Base-by-base conservation (phyloP, 2,113 vertebrate genomes). In the Oncorhynchus gorbuscha region DNA sequence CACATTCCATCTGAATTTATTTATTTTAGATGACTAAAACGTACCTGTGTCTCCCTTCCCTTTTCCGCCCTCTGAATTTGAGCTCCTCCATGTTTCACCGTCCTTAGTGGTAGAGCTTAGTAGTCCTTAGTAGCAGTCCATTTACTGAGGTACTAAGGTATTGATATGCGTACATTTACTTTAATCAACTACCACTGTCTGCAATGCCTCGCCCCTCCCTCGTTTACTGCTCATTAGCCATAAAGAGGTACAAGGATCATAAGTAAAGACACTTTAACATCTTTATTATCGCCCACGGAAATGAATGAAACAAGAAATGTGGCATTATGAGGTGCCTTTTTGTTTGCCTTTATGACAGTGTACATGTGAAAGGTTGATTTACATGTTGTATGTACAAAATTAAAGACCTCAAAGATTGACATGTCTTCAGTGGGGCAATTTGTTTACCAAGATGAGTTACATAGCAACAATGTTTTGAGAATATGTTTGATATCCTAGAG, bases 51-150 rank as follows among this genome's bases (percentile, higher is more conserved):
- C 79, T 69, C 14, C 39, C 45, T 0, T 81, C 75, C 48, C 79
- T 58, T 71, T 81, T 77, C 16, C 67, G 55, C 39, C 66, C 55
- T 35, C 79, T 69, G 12, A 51, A 49, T 70, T 77, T 81, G 26
- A 77, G 75, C 24, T 81, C 79, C 58, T 81, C 79, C 79, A 81
- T 81, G 75, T 48, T 45, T 3, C 24, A 14, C n/a, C 24, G 65
- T 32, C 24, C 65, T 22, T 62, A 62, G 59, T 9, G 59, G n/a
- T 28, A 66, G 8, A 24, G 61, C 24, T 26, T 64, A 13, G 5
- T 20, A 8, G 59, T 62, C 59, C n/a, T n/a, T 62, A 62, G 7
- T 64, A 64, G n/a, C 9, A 45, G 39, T 64, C 6, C 61, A 64
- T 26, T n/a, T 22, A 5, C 61, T 64, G 61, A 12, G 61, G 24